Conservation (phyloP, 2,113 vertebrate genomes). For the Oreotrochilus melanogaster region DNA sequence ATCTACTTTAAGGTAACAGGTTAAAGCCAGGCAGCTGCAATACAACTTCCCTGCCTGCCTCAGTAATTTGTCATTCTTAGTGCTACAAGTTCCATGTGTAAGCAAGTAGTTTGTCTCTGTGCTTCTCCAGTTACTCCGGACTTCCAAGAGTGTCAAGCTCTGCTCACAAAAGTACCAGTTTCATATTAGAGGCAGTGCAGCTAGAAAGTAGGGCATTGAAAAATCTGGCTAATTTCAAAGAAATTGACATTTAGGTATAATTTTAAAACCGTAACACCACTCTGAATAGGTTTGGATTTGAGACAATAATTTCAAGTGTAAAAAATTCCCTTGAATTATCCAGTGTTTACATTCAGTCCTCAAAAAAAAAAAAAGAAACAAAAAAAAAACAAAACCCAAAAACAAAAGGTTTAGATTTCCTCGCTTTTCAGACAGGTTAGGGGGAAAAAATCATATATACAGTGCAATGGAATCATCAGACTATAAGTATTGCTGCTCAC, state of each 20-base stretch:
- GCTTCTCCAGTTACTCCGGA: background rate
- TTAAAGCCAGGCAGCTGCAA: slow-evolving; percentile 1
- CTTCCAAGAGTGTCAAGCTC: background rate
- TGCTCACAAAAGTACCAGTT: background rate
- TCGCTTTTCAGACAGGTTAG: background rate
- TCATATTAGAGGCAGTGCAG: background rate
- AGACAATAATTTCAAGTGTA: background rate
- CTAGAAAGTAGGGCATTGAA: background rate
- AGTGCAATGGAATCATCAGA: background rate
- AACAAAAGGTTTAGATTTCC: background rate
- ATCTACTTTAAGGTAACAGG: background rate
- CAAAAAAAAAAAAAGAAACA: slow-evolving; percentile 2
- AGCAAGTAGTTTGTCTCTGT: background rate
- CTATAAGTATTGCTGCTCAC: background rate
- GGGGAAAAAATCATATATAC: background rate
- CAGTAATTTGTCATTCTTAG: background rate
- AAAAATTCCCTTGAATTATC: background rate
- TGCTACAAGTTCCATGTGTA: background rate
- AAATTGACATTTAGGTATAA: background rate
- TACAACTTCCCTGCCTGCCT: background rate
- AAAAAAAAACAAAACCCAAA: background rate
- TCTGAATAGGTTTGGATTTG: background rate
- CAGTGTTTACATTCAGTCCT: background rate
- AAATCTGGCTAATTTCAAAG: background rate
- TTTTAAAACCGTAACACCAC: background rate